phyloP scores from a whole-genome alignment of 2,797 vertebrate species.

The Malacoctenus gilli region DNA sequence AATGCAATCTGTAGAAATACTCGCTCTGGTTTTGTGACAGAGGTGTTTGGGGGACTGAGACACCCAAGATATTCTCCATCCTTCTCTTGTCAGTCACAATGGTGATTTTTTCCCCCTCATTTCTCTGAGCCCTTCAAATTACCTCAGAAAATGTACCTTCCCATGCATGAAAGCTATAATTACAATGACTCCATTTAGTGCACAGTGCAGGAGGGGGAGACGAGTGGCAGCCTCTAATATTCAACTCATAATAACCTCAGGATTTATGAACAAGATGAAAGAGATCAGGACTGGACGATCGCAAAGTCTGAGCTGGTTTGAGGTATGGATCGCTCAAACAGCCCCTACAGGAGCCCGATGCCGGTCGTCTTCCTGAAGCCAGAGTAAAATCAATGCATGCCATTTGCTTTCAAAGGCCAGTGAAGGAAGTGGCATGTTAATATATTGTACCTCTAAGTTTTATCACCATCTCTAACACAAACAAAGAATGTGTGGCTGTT shows the following conservation, averaged over 20 bases:
- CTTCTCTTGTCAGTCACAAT: constrained; percentile 50
- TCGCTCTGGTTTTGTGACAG: constrained; percentile 32
- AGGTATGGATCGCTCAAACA: constrained; percentile 54
- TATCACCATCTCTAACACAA: constrained; percentile 20
- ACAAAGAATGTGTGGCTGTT: constrained; percentile 11
- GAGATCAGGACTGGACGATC: constrained; percentile 66
- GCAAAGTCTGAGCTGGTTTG: constrained; percentile 50
- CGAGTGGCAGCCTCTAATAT: constrained; percentile 74
- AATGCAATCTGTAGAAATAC: constrained; percentile 59
- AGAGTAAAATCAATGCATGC: constrained; percentile 43
- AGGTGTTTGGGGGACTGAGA: constrained; percentile 45
- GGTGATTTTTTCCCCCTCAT: constrained; percentile 8
- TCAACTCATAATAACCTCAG: constrained; percentile 73
- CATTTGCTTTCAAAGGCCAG: constrained; percentile 33
- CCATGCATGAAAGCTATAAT: constrained; percentile 83
- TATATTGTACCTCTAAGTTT: neutral
- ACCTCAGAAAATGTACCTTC: constrained; percentile 76
- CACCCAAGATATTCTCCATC: constrained; percentile 47
- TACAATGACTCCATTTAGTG: constrained; percentile 76
- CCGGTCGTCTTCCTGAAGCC: too few species aligned
- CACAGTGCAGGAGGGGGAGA: constrained; percentile 45
- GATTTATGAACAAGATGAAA: constrained; percentile 77
- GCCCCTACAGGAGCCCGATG: constrained; percentile 34
- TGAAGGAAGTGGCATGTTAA: constrained; percentile 33
- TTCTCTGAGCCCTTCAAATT: constrained; percentile 67